Conservation (phyloP, 2,797 vertebrate species). For the Antrozous pallidus region DNA sequence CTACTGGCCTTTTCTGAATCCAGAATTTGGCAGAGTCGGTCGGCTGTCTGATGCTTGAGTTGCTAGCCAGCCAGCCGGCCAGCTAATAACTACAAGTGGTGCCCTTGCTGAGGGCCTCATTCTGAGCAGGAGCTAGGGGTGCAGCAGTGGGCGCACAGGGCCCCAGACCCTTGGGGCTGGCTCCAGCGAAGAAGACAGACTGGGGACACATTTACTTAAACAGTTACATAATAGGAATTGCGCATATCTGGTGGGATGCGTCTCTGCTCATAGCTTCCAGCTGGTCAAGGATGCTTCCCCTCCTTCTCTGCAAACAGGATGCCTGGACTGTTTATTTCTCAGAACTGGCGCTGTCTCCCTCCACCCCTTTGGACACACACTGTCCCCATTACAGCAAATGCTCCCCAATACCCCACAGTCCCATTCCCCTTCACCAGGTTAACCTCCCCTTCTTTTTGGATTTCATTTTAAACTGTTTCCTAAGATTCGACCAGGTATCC, state of each 20-base stretch:
- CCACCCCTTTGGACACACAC: neutral
- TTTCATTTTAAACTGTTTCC: neutral
- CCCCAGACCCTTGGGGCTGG: neutral
- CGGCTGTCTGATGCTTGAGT: neutral
- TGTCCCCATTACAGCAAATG: neutral
- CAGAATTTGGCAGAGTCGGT: neutral
- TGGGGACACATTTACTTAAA: neutral
- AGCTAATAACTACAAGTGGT: neutral
- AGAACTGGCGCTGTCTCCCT: neutral
- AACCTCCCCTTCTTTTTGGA: neutral
- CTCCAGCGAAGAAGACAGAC: neutral
- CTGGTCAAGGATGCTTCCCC: neutral
- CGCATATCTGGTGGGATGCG: neutral
- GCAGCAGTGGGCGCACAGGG: neutral
- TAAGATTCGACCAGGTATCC: neutral
- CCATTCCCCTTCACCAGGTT: neutral
- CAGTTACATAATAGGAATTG: neutral
- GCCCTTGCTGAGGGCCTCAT: no score
- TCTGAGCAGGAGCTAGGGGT: neutral
- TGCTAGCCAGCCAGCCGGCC: no score
- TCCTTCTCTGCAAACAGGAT: neutral
- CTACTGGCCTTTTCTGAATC: constrained; percentile 2
- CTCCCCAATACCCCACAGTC: neutral
- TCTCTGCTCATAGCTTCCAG: neutral
- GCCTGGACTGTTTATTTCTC: neutral